Evolutionary conservation across 2,888 invertebrate genomes (phyloP), one percentile per base, ranked within the genome.

Genomic region (Cephus pygmeus): DNA sequence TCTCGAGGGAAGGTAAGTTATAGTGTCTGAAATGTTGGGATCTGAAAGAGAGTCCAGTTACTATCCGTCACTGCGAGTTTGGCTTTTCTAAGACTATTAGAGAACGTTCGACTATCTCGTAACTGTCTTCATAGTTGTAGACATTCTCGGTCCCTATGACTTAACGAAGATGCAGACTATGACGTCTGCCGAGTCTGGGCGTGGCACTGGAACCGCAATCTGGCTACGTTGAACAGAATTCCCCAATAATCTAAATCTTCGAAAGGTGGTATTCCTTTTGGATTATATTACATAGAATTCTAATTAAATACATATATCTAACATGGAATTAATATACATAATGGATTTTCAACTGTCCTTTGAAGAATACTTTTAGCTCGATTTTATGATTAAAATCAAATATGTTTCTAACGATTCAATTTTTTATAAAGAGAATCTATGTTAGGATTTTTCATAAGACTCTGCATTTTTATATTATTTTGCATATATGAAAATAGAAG

Each of bases 1-100:
- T 76, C 78, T 73, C 75, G 75, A 68, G 69, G 75, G 78, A 56
- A 73, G 78, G 76, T 78, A 76, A 78, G 78, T 78, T 76, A 78
- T 78, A 76, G 78, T 76, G 68, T 78, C 40, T 69, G 78, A 36
- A 73, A 69, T 68, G 69, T 73, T 71, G 56, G 9, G 9, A 56
- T 23, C 23, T 56, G 15, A 56, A 56, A 23, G 56, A 56, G 56
- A 56, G 56, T 56, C 56, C 23, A 56, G 56, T 9, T 23, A 23
- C 15, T 9, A 56, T 9, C 56, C 23, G 15, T 56, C 56, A 56
- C 6, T 56, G 56, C 56, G 23, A 56, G 23, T 56, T 23, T 23
- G 9, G 56, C 56, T 56, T 56, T 56, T 56, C 23, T 75, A 75
- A 78, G 68, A 78, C 76, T 78, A 78, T 78, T 78, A 78, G 35